phyloP scores from a whole-genome alignment of 2,113 vertebrate genomes.

The Ceyx margarethae region DNA sequence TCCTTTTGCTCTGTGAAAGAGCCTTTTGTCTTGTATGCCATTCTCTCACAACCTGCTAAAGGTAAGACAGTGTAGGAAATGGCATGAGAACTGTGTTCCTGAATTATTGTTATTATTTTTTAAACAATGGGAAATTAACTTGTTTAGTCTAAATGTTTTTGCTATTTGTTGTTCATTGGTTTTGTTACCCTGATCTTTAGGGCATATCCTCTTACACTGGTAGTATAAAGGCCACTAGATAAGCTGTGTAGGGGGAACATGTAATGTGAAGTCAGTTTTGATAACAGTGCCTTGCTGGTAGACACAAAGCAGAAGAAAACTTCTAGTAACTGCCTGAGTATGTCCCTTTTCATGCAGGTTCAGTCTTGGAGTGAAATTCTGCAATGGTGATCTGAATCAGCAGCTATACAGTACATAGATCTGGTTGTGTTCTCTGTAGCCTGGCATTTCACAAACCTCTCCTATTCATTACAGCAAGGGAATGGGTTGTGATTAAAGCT shows the following conservation, averaged over 20 bases:
- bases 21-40: background rate
- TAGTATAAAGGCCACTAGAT: background rate
- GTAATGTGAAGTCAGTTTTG: background rate
- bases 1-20: background rate
- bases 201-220: background rate
- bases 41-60: background rate
- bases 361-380: background rate
- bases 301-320: background rate
- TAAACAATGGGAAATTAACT: background rate
- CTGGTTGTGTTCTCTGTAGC: background rate
- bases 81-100: background rate
- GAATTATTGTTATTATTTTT: background rate
- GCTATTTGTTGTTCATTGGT: background rate
- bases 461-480: background rate
- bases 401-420: background rate
- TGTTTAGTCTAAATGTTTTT: background rate
- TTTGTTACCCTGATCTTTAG: background rate
- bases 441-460: background rate
- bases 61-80: background rate
- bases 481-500: background rate
- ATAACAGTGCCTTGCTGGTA: background rate
- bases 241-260: background rate
- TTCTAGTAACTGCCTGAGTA: background rate
- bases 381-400: background rate
- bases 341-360: background rate